A percentile compares a stretch with the other conserved stretches of the same genome.
Conservation (phyloP, 2,888 invertebrate genomes). For the Drosophila heteroneura region DNA sequence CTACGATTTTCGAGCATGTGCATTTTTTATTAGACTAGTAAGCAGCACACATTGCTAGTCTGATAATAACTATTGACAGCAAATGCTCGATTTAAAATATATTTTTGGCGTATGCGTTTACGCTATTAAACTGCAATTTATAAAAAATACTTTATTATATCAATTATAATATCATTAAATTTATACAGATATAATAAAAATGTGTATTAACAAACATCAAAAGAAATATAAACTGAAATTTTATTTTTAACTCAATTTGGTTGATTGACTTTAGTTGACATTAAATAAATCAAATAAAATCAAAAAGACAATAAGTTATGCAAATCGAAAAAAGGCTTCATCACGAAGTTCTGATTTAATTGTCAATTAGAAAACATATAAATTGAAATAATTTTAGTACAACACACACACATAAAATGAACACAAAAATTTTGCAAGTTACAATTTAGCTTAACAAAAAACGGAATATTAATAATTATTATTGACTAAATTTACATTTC, state of each 20-base stretch:
- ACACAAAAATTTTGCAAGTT: background rate
- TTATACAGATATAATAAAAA: background rate
- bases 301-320: background rate
- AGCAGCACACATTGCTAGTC: background rate
- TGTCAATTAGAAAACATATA: background rate
- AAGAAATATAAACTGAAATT: background rate
- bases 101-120: background rate
- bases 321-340: background rate
- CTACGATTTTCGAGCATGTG: background rate
- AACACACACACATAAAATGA: background rate
- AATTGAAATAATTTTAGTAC: background rate
- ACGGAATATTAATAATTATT: background rate
- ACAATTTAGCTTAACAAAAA: background rate
- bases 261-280: background rate
- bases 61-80: background rate
- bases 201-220: background rate
- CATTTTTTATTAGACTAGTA: conserved; percentile 1
- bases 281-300: background rate
- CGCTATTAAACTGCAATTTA: background rate
- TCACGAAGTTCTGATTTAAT: background rate
- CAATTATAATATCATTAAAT: background rate
- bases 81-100: background rate
- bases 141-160: background rate
- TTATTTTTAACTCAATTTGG: background rate
- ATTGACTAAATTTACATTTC: background rate